phyloP scores from a whole-genome alignment of 2,797 vertebrate genomes.

The Eulemur mongoz region DNA sequence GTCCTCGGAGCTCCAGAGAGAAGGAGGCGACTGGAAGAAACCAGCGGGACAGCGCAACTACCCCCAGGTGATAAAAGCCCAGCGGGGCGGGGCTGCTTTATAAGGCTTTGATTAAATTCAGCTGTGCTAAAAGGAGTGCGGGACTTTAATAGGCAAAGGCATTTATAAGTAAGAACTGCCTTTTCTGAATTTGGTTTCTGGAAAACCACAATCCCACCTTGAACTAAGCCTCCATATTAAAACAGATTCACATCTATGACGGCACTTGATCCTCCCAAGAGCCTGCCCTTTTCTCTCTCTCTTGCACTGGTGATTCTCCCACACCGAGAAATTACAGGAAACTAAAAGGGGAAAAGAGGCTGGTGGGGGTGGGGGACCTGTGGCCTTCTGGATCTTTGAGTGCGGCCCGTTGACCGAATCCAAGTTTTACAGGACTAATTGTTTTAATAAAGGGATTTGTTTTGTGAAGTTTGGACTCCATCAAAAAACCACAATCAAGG shows the following conservation, averaged over 20 bases:
- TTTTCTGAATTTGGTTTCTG: constrained; percentile 26
- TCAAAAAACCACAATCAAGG: neutral
- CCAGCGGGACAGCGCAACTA: neutral
- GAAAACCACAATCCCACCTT: constrained; percentile 34
- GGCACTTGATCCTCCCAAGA: neutral
- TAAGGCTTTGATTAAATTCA: constrained; percentile 38
- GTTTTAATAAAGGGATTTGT: neutral
- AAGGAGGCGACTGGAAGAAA: neutral
- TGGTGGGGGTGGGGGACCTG: neutral
- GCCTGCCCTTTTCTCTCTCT: neutral
- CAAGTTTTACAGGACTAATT: neutral
- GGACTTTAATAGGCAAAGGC: neutral
- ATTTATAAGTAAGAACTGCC: neutral
- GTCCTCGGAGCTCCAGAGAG: neutral
- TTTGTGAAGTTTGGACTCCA: neutral
- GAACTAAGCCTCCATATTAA: neutral
- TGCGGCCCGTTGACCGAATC: neutral
- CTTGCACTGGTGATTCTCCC: neutral
- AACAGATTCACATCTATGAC: neutral
- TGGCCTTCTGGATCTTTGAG: too few relatives aligned
- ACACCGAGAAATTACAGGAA: neutral
- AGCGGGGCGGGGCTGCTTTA: neutral
- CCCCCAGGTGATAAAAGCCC: neutral
- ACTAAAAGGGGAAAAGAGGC: neutral
- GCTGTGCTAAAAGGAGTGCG: neutral